These are phyloP conservation scores for Sylvilagus floridanus DNA, from an alignment of 2,797 vertebrate species.

Conservation along the genomic window DNA sequence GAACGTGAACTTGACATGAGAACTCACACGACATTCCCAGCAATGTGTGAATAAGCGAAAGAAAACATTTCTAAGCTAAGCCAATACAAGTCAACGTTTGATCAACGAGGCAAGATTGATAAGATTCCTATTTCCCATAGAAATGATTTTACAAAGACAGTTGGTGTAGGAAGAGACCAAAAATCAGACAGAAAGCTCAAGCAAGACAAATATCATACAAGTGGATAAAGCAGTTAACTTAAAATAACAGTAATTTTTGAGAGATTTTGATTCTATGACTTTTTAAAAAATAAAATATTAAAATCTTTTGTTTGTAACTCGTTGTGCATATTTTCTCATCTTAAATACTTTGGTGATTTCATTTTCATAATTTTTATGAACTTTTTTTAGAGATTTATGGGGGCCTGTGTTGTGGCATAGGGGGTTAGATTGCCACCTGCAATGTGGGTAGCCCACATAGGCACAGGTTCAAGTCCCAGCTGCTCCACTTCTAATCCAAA, in stretches of 20 bases:
- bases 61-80: neutral
- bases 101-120: neutral
- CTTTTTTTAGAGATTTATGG: too few relatives aligned
- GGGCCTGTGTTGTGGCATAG: too few relatives aligned
- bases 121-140: neutral
- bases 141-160: constrained; percentile 9
- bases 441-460: too few relatives aligned
- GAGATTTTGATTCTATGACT: neutral
- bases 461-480: too few relatives aligned
- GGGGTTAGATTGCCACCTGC: too few relatives aligned
- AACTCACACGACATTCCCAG: too few relatives aligned
- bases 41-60: neutral
- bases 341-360: neutral
- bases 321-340: constrained; percentile 17
- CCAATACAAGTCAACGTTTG: neutral
- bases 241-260: neutral
- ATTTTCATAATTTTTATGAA: neutral
- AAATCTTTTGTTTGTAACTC: neutral
- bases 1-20: neutral
- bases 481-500: too few relatives aligned
- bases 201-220: neutral
- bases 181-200: neutral
- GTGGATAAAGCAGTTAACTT: neutral
- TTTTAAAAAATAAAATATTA: neutral
- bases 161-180: neutral